These are phyloP conservation scores for Andrena haemorrhoa DNA, from an alignment of 2,888 invertebrate species.

Conservation along the genomic window DNA sequence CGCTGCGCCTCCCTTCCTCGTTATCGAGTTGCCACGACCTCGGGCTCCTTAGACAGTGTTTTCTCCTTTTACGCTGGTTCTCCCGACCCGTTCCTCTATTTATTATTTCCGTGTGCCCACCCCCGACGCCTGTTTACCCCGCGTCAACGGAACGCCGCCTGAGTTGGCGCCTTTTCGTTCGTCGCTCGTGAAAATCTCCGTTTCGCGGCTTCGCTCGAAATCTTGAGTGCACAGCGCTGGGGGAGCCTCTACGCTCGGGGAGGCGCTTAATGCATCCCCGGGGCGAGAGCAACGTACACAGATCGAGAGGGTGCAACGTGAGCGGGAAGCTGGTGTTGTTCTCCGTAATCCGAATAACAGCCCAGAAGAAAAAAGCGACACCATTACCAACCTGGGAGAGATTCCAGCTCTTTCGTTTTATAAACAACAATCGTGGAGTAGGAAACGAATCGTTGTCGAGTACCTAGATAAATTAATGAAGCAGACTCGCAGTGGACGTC, in stretches of 20 bases:
- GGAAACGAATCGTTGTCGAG: too few relatives aligned
- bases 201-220: background rate
- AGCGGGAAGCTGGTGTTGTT: slow-evolving; percentile 49
- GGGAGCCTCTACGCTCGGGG: background rate
- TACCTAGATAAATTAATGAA: too few relatives aligned
- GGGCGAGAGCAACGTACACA: slow-evolving; percentile 5
- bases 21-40: background rate
- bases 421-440: too few relatives aligned
- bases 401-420: too few relatives aligned
- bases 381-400: too few relatives aligned
- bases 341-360: slow-evolving; percentile 17
- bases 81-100: background rate
- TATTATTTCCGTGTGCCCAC: background rate
- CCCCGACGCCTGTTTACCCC: slow-evolving; percentile 22
- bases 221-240: background rate
- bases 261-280: too few relatives aligned
- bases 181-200: slow-evolving; percentile 7
- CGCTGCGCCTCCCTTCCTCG: background rate
- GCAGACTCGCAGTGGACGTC: too few relatives aligned
- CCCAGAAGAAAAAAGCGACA: slow-evolving; percentile 24
- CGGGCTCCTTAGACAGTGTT: background rate
- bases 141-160: slow-evolving; percentile 2
- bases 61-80: background rate
- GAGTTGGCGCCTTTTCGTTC: slow-evolving; percentile 8
- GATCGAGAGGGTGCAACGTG: slow-evolving; percentile 18